A percentile compares a stretch with the other conserved stretches of the same genome.
Evolutionary conservation across 2,113 vertebrate genomes (phyloP).

Genomic region (Pogonocichla stellata): DNA sequence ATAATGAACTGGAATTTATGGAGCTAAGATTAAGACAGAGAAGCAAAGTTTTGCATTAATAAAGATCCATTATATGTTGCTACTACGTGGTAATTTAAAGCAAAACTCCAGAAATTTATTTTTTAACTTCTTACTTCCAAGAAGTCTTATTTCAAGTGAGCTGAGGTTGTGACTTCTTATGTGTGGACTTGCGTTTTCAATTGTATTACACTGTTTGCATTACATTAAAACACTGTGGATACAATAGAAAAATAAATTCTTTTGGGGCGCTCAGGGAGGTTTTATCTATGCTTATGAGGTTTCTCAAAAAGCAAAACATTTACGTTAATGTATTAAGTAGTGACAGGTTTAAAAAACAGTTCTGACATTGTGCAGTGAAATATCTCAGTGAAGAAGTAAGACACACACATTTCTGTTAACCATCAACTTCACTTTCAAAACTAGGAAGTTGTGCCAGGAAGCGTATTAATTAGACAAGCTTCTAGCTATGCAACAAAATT

Average conservation of each 20-base stretch:
- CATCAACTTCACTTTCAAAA: conserved; percentile 8
- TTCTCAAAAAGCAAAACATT: conserved; percentile 9
- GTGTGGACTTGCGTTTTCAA: not conserved
- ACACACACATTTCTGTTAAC: not conserved
- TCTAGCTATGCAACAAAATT: not conserved
- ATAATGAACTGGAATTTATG: not conserved
- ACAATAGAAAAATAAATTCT: not conserved
- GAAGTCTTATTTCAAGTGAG: not conserved
- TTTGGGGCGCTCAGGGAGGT: not conserved
- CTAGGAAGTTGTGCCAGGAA: not conserved
- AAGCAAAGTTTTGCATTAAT: not conserved
- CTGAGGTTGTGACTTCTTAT: not conserved
- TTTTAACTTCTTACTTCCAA: not conserved
- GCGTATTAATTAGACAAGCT: not conserved
- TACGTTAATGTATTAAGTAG: not conserved
- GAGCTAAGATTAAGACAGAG: not conserved
- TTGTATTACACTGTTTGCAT: not conserved
- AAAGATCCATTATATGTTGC: not conserved
- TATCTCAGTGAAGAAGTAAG: conserved; percentile 2
- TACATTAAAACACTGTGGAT: not conserved
- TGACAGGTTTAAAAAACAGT: conserved; percentile 30
- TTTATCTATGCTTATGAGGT: not conserved
- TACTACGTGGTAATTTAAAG: not conserved
- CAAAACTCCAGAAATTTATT: not conserved
- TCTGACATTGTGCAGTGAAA: conserved; percentile 29